These are phyloP conservation scores for Characodon lateralis DNA, from an alignment of 2,797 vertebrate species.

Conservation along the genomic window DNA sequence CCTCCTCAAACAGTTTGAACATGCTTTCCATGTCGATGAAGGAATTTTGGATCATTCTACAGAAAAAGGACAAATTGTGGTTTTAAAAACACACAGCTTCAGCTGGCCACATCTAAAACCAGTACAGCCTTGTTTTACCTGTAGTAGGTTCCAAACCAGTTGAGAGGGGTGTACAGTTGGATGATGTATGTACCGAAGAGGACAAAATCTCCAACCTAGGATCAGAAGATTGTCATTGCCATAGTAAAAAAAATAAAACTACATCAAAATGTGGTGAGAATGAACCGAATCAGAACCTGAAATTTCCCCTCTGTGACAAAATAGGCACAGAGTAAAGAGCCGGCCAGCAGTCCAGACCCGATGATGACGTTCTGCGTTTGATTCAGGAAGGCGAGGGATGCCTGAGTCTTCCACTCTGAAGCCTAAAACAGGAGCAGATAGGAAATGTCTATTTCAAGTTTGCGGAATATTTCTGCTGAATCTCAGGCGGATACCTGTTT, in stretches of 20 bases:
- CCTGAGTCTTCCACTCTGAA: constrained; percentile 92
- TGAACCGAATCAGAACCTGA: constrained; percentile 71
- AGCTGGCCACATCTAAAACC: not conserved
- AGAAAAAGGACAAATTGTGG: not conserved
- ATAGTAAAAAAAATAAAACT: not conserved
- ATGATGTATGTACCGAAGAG: constrained; percentile 97
- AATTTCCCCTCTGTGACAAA: constrained; percentile 91
- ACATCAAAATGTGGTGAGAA: not conserved
- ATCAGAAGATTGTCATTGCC: not conserved
- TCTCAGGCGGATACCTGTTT: not conserved
- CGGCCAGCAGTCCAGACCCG: constrained; percentile 87
- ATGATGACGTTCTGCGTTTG: constrained; percentile 96
- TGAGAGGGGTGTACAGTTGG: constrained; percentile 94
- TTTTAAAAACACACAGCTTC: not conserved
- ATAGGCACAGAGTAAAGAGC: constrained; percentile 93
- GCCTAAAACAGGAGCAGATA: constrained; percentile 65
- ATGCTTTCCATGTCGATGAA: constrained; percentile 99
- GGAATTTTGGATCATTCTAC: constrained; percentile 95
- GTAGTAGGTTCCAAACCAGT: constrained; percentile 99
- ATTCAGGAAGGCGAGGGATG: constrained; percentile 92
- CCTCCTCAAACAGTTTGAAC: constrained; percentile 92
- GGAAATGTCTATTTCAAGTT: not conserved
- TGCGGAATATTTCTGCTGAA: not conserved
- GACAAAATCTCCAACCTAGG: constrained; percentile 94
- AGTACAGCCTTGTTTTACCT: constrained; percentile 76